Conservation (phyloP, 2,888 invertebrate species). For the Dendrolimus pini region DNA sequence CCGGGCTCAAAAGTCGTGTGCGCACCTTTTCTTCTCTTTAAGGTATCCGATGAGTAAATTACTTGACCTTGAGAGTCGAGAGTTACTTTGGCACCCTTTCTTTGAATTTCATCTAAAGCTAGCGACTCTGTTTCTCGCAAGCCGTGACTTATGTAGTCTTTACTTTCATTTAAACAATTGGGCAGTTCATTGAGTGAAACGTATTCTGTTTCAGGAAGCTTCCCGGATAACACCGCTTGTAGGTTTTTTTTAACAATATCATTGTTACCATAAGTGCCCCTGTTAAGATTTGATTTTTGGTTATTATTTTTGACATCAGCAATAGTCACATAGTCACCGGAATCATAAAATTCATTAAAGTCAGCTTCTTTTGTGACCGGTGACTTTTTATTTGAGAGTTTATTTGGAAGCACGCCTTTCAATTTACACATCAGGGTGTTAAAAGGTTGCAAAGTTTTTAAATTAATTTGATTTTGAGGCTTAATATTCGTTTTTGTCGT, state of each 20-base stretch:
- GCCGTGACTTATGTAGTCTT: constrained; percentile 57
- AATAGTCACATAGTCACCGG: constrained; percentile 91
- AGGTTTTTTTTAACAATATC: constrained; percentile 81
- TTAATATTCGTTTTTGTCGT: constrained; percentile 36
- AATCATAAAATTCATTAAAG: constrained; percentile 71
- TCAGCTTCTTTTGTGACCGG: constrained; percentile 62
- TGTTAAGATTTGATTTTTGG: constrained; percentile 71
- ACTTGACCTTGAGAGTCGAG: constrained; percentile 92
- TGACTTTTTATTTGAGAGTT: constrained; percentile 68
- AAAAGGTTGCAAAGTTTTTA: constrained; percentile 75
- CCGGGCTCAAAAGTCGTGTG: constrained; percentile 93
- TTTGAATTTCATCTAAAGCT: constrained; percentile 59
- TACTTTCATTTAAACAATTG: constrained; percentile 58
- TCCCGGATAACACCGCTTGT: constrained; percentile 77
- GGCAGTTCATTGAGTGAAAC: constrained; percentile 89
- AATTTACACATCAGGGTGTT: constrained; percentile 85
- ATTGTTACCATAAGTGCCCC: constrained; percentile 78
- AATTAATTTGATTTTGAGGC: constrained; percentile 39
- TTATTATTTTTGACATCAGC: constrained; percentile 89
- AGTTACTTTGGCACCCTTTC: constrained; percentile 86
- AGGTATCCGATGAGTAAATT: constrained; percentile 90
- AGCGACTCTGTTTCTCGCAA: constrained; percentile 44
- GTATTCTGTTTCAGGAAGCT: constrained; percentile 83
- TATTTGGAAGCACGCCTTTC: constrained; percentile 78
- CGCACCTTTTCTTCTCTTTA: constrained; percentile 86